A percentile compares a stretch with the other conserved stretches of the same genome.
These are phyloP conservation scores for Temnothorax unifasciatus DNA, from an alignment of 2,888 invertebrate species.

Conservation along the genomic window DNA sequence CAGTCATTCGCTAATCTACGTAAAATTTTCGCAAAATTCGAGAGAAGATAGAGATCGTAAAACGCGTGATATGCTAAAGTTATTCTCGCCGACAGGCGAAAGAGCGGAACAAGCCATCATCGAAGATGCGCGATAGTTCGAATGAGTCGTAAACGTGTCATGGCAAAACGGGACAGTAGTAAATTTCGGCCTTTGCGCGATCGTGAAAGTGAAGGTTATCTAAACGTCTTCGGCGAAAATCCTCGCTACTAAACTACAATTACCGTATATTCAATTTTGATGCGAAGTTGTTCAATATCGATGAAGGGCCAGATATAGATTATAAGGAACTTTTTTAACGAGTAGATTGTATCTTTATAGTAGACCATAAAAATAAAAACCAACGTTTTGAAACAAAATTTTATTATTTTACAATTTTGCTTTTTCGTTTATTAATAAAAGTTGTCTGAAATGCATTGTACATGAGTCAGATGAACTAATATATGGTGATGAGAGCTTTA, in stretches of 20 bases:
- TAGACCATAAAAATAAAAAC: background rate
- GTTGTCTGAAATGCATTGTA: background rate
- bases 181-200: conserved; percentile 17
- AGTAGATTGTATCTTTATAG: too few relatives aligned
- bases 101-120: conserved; percentile 4
- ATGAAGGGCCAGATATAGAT: background rate
- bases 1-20: background rate
- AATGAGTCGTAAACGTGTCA: conserved; percentile 40
- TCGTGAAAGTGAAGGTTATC: background rate
- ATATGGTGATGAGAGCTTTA: background rate
- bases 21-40: background rate
- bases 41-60: conserved; percentile 24
- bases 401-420: background rate
- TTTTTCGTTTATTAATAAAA: background rate
- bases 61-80: conserved; percentile 23
- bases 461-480: background rate
- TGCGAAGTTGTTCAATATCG: background rate
- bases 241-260: background rate
- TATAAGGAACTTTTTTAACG: background rate
- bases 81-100: conserved; percentile 17
- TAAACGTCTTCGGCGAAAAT: conserved; percentile 1
- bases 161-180: conserved; percentile 4
- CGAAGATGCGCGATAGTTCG: conserved; percentile 23
- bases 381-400: background rate
- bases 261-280: background rate